Evolutionary conservation across 2,797 vertebrate genomes (phyloP), one percentile per base, ranked within the genome.

Genomic region (Lagorchestes hirsutus): DNA sequence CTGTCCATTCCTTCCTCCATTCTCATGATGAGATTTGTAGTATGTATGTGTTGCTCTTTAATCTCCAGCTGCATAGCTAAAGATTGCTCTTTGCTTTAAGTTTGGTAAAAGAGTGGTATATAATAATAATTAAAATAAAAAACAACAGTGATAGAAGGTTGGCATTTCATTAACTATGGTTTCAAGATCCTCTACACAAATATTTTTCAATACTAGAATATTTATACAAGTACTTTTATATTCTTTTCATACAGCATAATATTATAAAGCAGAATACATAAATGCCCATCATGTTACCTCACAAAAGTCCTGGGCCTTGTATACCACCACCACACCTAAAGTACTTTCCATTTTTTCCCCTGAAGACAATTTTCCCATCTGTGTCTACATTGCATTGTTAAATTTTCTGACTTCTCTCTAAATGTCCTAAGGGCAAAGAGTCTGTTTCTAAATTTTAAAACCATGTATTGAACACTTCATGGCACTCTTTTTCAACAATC

Each of bases 321-420:
- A 87, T 58, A 54, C 90, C 58, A 92, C 24, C 22, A 50, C 22
- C 55, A 56, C 10, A 46, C 90, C 62, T 74, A 28, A n/a, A 55
- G 58, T 93, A 31, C 5, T 92, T 93, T 59, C 52, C 31, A 50
- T 82, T 59, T 95, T 50, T 82, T 74, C 16, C 28, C 58, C 82
- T 50, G 54, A 91, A 92, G 62, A 22, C 58, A 87, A 29, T 95
- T 87, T 90, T 93, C 62, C 62, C 50, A 59, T 55, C 91, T 55
- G 54, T 87, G 31, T 62, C 10, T 55, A 0, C 31, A 28, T 55
- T 92, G 59, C 58, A 59, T 92, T 14, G 18, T 28, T 31, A n/a
- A n/a, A 62, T 55, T 93, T 96, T 92, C 59, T 22, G 31, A 90
- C 3, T 95, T 95, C 59, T 57, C 56, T 34, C 29, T 91, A 0